Percentiles rank a stretch among this genome's conserved stretches.
phyloP scores from a whole-genome alignment of 1,140 invertebrate genomes.

The Drosophila nigromelanica region DNA sequence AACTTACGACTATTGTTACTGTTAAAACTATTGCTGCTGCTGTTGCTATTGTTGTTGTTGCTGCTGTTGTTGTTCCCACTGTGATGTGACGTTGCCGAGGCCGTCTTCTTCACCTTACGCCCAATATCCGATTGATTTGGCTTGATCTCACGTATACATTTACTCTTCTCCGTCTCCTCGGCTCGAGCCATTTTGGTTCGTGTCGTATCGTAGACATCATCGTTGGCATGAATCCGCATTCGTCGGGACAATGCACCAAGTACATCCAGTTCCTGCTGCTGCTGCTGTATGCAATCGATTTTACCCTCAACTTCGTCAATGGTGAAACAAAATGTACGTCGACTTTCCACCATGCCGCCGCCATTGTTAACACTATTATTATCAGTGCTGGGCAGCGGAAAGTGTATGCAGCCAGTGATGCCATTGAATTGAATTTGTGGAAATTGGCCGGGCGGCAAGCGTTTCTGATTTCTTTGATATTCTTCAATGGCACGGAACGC shows the following conservation, averaged over 20 bases:
- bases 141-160: conserved; percentile 96
- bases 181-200: conserved; percentile 94
- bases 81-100: conserved; percentile 57
- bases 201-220: conserved; percentile 96
- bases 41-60: conserved; percentile 56
- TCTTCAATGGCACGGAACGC: conserved; percentile 95
- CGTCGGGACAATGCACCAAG: conserved; percentile 92
- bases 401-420: conserved; percentile 75
- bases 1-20: conserved; percentile 83
- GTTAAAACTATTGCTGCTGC: conserved; percentile 76
- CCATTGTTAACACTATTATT: conserved; percentile 41
- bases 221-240: conserved; percentile 95
- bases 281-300: conserved; percentile 95
- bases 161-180: conserved; percentile 95
- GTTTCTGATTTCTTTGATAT: conserved; percentile 89
- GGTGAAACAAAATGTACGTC: conserved; percentile 79
- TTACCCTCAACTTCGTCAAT: conserved; percentile 85
- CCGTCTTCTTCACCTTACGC: conserved; percentile 88
- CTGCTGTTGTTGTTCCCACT: conserved; percentile 59
- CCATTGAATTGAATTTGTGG: conserved; percentile 76
- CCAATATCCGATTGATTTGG: conserved; percentile 94
- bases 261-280: conserved; percentile 88
- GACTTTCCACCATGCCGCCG: conserved; percentile 38
- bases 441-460: conserved; percentile 85
- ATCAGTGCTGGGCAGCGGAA: conserved; percentile 72